Conservation (phyloP, 2,113 vertebrate genomes). For the Triplophysa dalaica region DNA sequence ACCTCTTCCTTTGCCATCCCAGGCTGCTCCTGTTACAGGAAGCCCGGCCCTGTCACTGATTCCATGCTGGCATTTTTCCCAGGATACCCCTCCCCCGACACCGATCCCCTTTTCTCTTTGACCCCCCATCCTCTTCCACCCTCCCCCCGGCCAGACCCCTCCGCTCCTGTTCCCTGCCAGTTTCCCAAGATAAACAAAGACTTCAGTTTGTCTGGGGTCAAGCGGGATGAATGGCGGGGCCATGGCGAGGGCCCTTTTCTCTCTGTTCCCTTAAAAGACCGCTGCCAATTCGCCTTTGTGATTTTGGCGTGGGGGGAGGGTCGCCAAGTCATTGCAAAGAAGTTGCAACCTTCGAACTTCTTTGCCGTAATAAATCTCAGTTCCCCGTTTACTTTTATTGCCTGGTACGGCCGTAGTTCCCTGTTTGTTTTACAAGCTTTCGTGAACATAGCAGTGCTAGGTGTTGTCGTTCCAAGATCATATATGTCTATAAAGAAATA, state of each 20-base stretch:
- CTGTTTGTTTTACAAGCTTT: constrained; percentile 3
- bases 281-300: constrained; percentile 50
- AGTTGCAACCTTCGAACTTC: constrained; percentile 33
- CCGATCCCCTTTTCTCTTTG: constrained; percentile 48
- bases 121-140: constrained; percentile 32
- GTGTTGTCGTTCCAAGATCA: neutral
- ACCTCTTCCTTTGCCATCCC: constrained; percentile 18
- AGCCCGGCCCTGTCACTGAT: constrained; percentile 60
- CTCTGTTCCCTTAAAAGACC: constrained; percentile 44
- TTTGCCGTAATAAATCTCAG: constrained; percentile 7
- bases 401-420: neutral
- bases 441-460: neutral
- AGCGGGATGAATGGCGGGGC: constrained; percentile 54
- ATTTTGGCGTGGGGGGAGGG: constrained; percentile 8
- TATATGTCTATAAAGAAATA: neutral
- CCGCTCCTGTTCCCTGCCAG: constrained; percentile 58
- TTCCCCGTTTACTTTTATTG: constrained; percentile 15
- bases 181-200: constrained; percentile 67
- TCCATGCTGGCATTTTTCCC: constrained; percentile 65
- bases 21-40: constrained; percentile 59
- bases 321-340: constrained; percentile 28
- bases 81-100: constrained; percentile 59
- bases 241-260: constrained; percentile 48
- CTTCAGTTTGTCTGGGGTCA: constrained; percentile 62
- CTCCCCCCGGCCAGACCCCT: constrained; percentile 43